Base-by-base conservation (phyloP, 2,797 vertebrate species). In the Propithecus perrieri region DNA sequence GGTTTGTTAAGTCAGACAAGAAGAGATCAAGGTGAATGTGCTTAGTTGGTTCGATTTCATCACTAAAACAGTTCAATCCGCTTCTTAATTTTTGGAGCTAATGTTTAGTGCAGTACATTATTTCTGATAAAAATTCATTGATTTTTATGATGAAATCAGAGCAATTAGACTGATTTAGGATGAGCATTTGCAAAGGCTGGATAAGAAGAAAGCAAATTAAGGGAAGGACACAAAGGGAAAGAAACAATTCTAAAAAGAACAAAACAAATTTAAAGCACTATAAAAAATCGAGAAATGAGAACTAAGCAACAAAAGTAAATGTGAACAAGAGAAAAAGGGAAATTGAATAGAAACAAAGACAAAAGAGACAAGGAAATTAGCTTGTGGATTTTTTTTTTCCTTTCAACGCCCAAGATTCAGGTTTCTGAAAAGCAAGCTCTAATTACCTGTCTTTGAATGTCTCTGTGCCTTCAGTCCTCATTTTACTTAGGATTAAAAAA, bases 61-160 rank as follows among this genome's bases (percentile, higher is more conserved):
- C 24, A 55, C 22, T 93, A 75, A 84, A 89, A 50, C 61, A 85
- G 53, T 87, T 84, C 24, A 92, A 33, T 41, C 33, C 76, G 48
- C 75, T 79, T 92, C 89, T 76, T 91, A 89, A 89, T 38, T 65
- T 95, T 74, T 71, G 30, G 38, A 89, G 41, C 1, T 53, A 91
- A 33, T 59, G 3, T 72, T 96, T 94, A 91, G 71, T 28, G 4
- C 5, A 75, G 50, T 35, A 79, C 4, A 43, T 75, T 92, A 67
- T 78, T 94, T 95, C 41, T 89, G 67, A 59, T 90, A 81, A 92
- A 80, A 89, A 50, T 65, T 33, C n/a, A 81, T 50, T 95, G 30
- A 22, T 89, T 91, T 95, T 78, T 85, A 83, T 95, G 72, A 96
- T 85, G 48, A 96, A 83, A 83, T 83, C 17, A n/a, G 3, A 48